These are phyloP conservation scores for Trachelus troglodyta DNA, from an alignment of 2,888 invertebrate genomes.

Conservation along the genomic window DNA sequence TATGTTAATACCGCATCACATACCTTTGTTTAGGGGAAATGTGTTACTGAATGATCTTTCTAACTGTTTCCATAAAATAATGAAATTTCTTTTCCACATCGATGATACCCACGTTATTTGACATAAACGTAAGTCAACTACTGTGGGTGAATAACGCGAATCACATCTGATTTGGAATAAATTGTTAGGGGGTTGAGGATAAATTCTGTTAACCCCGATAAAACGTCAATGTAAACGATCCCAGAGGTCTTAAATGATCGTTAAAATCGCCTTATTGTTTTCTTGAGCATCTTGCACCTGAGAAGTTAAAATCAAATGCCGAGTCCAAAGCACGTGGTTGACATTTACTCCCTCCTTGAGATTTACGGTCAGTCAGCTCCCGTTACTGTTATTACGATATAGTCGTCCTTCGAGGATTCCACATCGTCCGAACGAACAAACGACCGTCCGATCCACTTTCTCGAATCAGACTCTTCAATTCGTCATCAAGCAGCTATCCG, in stretches of 20 bases:
- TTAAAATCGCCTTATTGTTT: conserved; percentile 61
- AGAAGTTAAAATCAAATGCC: conserved; percentile 5
- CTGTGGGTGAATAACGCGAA: background rate
- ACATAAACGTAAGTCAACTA: no score
- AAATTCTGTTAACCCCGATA: conserved; percentile 31
- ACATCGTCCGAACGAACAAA: conserved; percentile 28
- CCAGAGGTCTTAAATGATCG: conserved; percentile 52
- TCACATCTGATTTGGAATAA: background rate
- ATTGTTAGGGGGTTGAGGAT: background rate
- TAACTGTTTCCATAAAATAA: no score
- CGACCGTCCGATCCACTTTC: conserved; percentile 44
- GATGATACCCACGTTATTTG: no score
- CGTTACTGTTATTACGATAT: conserved; percentile 41
- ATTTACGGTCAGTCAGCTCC: conserved; percentile 58
- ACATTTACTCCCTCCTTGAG: conserved; percentile 61
- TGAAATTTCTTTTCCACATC: no score
- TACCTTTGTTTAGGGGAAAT: no score
- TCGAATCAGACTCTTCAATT: background rate
- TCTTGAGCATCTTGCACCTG: conserved; percentile 35
- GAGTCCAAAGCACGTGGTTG: conserved; percentile 45
- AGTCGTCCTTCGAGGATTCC: conserved; percentile 19
- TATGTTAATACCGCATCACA: no score
- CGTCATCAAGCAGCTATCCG: background rate
- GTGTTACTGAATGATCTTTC: no score
- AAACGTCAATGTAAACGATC: conserved; percentile 50